Evolutionary conservation across 2,888 invertebrate genomes (phyloP).

Genomic region (Himalopsyche kuldschensis): DNA sequence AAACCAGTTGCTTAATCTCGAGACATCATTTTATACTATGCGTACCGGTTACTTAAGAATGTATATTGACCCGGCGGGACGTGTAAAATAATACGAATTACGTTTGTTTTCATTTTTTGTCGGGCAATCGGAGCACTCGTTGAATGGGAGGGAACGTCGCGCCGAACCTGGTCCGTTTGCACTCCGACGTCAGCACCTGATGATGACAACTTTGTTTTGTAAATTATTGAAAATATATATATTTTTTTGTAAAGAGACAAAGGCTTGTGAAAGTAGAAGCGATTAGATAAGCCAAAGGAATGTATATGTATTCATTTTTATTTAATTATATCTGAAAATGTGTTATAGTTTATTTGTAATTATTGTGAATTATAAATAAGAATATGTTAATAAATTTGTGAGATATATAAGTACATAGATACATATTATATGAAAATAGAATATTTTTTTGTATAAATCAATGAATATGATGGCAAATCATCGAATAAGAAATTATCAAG

Average conservation of each 20-base stretch:
- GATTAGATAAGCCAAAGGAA: constrained; percentile 38
- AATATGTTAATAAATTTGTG: background rate
- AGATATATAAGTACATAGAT: constrained; percentile 9
- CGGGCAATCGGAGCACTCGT: background rate
- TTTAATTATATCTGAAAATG: constrained; percentile 31
- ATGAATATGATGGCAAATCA: constrained; percentile 21
- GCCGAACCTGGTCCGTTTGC: background rate
- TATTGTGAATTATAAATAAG: constrained; percentile 26
- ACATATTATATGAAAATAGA: constrained; percentile 19
- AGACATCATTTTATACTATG: background rate
- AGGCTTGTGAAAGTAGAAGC: constrained; percentile 32
- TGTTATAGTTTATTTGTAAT: constrained; percentile 18
- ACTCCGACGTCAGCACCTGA: background rate
- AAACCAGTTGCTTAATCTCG: background rate
- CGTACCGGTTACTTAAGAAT: constrained; percentile 6
- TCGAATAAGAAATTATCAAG: constrained; percentile 17
- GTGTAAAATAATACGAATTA: background rate
- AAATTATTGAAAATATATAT: constrained; percentile 28
- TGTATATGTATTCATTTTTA: constrained; percentile 33
- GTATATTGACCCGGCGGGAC: background rate
- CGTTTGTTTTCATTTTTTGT: background rate
- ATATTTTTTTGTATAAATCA: constrained; percentile 24
- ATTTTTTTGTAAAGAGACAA: constrained; percentile 20
- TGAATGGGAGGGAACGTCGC: background rate
- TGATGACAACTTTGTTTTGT: constrained; percentile 16